Base-by-base conservation (phyloP, 2,113 vertebrate genomes). In the Astatoreochromis straeleni region DNA sequence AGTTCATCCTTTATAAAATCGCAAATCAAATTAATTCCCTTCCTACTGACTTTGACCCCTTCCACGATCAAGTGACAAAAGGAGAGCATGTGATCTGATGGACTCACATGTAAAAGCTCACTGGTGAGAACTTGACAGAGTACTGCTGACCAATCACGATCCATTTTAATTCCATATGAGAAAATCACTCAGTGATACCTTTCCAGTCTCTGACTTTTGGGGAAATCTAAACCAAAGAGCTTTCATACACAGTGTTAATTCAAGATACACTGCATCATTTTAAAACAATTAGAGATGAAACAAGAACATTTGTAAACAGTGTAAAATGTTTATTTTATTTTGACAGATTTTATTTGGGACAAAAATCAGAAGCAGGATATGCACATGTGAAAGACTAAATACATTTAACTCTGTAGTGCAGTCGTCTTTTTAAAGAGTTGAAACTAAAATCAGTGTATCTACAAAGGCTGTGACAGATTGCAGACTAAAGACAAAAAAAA, bases 1-100 rank as follows among this genome's bases (percentile, higher is more conserved):
- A 13, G 4, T 65, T 65, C 33, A 65, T 80, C 79, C 85, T 54
- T 70, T 80, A 88, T 65, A 80, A 58, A 89, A 93, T 35, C 5
- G 12, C 88, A 91, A 92, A 92, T 92, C 88, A 82, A 78, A 79
- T 24, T 87, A 92, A 94, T 88, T 89, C 88, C 55, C 68, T 88
- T 93, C 73, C 82, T 89, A 87, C 91, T 57, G 79, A 78, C 70
- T 90, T 54, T 90, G 87, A 93, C 58, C 80, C 82, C n/a, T 90
- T 91, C 68, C 88, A 42, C 87, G 45, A 78, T 89, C 26, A 54
- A 19, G 24, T 58, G 75, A 84, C 89, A 85, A 89, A 85, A 82
- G 7, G 26, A 85, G 85, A 87, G 88, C 87, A 92, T 85, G 82
- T 85, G 92, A 63, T 85, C 57, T 42, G 40, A 60, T 70, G 80